These are phyloP conservation scores for Chaetodon trifascialis DNA, from an alignment of 2,113 vertebrate genomes.

Conservation along the genomic window DNA sequence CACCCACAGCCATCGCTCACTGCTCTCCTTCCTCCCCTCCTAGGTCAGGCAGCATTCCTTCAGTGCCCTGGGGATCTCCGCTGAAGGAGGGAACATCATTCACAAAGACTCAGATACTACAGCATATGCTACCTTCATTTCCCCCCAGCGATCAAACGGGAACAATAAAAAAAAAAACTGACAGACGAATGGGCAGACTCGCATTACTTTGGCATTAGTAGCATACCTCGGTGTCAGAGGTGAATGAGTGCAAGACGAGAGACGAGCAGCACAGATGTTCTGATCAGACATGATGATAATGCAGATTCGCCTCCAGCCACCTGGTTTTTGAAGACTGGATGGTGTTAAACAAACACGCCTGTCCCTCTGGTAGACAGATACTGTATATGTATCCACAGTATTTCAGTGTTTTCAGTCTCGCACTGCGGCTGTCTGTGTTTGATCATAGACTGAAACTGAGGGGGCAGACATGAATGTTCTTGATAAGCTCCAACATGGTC, in stretches of 20 bases:
- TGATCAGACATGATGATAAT: constrained; percentile 44
- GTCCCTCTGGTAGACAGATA: constrained; percentile 11
- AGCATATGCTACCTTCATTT: constrained; percentile 76
- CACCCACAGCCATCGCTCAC: constrained; percentile 75
- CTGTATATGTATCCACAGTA: constrained; percentile 19
- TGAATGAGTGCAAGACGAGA: constrained; percentile 68
- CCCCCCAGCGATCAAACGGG: constrained; percentile 70
- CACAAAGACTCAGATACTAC: constrained; percentile 66
- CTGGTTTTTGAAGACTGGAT: not conserved
- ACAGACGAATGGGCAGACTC: constrained; percentile 70
- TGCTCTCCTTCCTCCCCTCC: constrained; percentile 59
- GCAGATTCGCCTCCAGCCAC: constrained; percentile 11
- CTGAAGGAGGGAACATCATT: constrained; percentile 74
- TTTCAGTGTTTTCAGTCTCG: constrained; percentile 28
- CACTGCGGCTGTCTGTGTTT: constrained; percentile 41
- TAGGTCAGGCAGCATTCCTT: constrained; percentile 81
- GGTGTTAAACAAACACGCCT: constrained; percentile 9
- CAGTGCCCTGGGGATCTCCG: constrained; percentile 69
- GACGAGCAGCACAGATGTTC: constrained; percentile 60
- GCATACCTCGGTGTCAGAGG: constrained; percentile 61
- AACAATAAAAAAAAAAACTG: constrained; percentile 59
- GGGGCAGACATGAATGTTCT: constrained; percentile 26
- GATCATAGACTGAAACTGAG: constrained; percentile 20
- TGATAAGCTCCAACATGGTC: constrained; percentile 30
- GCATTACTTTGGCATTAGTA: constrained; percentile 68